Base-by-base conservation (phyloP, 2,888 invertebrate genomes). In the Serripes groenlandicus region DNA sequence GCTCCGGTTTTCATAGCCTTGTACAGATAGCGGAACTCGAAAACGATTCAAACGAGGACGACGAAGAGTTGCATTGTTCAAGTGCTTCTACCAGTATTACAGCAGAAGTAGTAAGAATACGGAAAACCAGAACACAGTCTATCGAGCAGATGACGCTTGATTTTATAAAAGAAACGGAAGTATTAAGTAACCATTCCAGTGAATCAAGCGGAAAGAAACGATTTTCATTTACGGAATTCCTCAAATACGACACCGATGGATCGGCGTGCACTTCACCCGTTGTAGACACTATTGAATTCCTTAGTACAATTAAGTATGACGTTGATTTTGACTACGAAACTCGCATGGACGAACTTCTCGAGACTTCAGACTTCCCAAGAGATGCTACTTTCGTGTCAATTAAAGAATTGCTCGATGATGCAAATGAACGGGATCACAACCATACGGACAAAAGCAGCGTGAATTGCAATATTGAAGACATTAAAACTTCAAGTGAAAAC, bases 271-370 rank as follows among this genome's bases (percentile, higher is more conserved):
- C 62, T 26, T 78, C 85, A 3, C 79, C 87, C 2, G 78, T 83
- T 9, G 62, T 70, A 26, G 75, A 71, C 23, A 78, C 37, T 18
- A 60, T 75, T 42, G 82, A 78, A 23, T 81, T 82, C 35, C 70
- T 80, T 18, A 79, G 58, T 35, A 60, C 70, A 56, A 68, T 84
- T n/a, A 87, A 87, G 7, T 86, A 89, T 64, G 84, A 89, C 64
- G 87, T 91, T 70, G 86, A 86, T 69, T 92, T 90, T 75, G 86
- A 90, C 35, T 91, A 91, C 75, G 91, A 91, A 74, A 86, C 90
- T 32, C 79, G 83, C 4, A 84, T 89, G 32, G 89, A 91, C 21
- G 84, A 87, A 28, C 71, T 90, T 23, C 83, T 91, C 15, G 91
- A 91, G 64, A 85, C 78, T n/a, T 82, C 88, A 21, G 62, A 76